Evolutionary conservation across 2,888 invertebrate species (phyloP).

Genomic region (Caenorhabditis imperialis): DNA sequence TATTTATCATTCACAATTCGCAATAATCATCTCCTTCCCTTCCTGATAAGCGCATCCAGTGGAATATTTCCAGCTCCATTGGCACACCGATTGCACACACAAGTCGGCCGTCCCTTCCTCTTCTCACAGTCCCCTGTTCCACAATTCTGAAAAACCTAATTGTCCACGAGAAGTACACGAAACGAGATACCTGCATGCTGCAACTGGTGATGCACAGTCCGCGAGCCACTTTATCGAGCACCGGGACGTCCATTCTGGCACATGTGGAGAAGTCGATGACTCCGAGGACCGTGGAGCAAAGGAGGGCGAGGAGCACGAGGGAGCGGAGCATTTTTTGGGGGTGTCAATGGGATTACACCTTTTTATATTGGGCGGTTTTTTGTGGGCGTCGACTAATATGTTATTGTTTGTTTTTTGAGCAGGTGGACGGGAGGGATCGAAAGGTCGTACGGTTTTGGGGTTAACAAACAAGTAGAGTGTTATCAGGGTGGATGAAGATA

Average conservation of each 20-base stretch:
- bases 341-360: too few species aligned
- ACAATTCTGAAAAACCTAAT: slow-evolving; percentile 13
- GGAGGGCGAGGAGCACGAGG: neutral
- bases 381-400: too few species aligned
- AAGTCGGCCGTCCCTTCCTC: slow-evolving; percentile 6
- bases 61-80: slow-evolving; percentile 10
- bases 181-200: slow-evolving; percentile 2
- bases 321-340: neutral
- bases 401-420: too few species aligned
- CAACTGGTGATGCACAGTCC: slow-evolving; percentile 20
- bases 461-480: too few species aligned
- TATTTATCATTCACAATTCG: too few species aligned
- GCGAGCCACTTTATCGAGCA: slow-evolving; percentile 9
- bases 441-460: too few species aligned
- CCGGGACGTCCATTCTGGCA: slow-evolving; percentile 17
- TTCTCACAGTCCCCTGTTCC: slow-evolving; percentile 16
- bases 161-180: neutral
- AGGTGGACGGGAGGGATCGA: too few species aligned
- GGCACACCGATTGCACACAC: slow-evolving; percentile 10
- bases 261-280: slow-evolving; percentile 17
- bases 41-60: slow-evolving; percentile 3
- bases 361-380: too few species aligned
- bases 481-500: too few species aligned
- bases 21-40: too few species aligned
- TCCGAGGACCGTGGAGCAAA: neutral